Percentiles rank a stretch among this genome's conserved stretches.
These are phyloP conservation scores for Aplysia californica DNA, from an alignment of 1,140 invertebrate species.

Conservation along the genomic window DNA sequence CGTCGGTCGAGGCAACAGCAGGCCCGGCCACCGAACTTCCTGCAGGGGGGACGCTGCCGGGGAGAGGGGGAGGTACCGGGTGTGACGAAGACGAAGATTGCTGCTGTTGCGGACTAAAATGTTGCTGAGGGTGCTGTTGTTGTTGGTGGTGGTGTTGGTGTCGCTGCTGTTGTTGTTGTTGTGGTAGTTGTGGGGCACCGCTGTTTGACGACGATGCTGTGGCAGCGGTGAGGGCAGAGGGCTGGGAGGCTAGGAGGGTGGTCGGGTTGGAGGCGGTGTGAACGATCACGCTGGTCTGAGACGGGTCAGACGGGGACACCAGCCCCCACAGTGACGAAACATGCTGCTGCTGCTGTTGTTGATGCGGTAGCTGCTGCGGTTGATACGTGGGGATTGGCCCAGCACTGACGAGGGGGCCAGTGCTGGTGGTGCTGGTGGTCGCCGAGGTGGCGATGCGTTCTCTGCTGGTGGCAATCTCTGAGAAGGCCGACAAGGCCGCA, in stretches of 20 bases:
- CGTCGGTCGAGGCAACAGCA: not conserved
- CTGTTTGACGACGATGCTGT: not conserved
- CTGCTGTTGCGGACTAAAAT: no score
- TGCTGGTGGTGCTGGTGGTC: constrained; percentile 3
- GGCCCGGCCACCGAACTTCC: no score
- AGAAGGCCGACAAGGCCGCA: constrained; percentile 20
- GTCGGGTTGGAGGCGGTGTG: constrained; percentile 45
- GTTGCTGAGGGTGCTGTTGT: no score
- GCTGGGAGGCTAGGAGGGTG: not conserved
- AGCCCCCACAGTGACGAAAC: no score
- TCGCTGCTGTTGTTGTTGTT: no score
- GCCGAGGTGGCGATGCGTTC: not conserved
- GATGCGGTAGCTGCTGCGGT: no score
- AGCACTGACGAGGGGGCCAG: not conserved
- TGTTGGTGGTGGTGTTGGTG: no score
- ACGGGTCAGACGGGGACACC: constrained; percentile 30
- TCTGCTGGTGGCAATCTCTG: constrained; percentile 30
- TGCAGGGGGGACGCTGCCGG: not conserved
- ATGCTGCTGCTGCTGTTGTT: not conserved
- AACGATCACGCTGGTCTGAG: constrained; percentile 60
- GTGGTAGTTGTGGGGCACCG: no score
- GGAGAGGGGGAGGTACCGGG: not conserved
- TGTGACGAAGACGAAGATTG: no score
- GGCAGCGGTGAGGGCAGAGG: not conserved
- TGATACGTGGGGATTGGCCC: no score